Percentiles rank a stretch among this genome's conserved stretches.
Conservation (phyloP, 2,113 vertebrate genomes). For the Pipa parva region DNA sequence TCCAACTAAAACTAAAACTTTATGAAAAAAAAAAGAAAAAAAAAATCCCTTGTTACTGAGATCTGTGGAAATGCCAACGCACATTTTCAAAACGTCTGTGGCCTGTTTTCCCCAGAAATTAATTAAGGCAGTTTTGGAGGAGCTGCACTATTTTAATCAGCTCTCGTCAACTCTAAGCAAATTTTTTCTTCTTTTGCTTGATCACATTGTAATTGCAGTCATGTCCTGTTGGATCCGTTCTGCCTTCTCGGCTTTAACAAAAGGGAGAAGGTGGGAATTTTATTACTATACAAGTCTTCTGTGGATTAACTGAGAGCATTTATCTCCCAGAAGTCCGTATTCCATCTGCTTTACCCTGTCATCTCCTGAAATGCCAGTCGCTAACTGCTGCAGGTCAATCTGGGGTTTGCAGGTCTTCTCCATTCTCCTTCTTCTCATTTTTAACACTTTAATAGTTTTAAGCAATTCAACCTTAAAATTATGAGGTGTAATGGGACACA, state of each 20-base stretch:
- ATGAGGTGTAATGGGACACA: too few relatives aligned
- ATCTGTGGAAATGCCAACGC: not conserved
- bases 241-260: not conserved
- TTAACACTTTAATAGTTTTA: too few relatives aligned
- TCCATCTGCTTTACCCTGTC: not conserved
- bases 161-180: slow-evolving; percentile 18
- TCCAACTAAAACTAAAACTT: slow-evolving; percentile 8
- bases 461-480: too few relatives aligned
- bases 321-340: not conserved
- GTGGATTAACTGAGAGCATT: slow-evolving; percentile 18
- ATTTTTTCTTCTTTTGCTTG: slow-evolving; percentile 12
- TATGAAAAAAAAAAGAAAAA: not conserved
- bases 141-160: slow-evolving; percentile 27
- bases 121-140: slow-evolving; percentile 27
- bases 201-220: slow-evolving; percentile 34
- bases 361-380: too few relatives aligned
- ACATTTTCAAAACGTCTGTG: not conserved
- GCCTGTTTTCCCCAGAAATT: slow-evolving; percentile 34
- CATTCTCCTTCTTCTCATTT: too few relatives aligned
- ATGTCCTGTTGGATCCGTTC: slow-evolving; percentile 20
- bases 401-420: too few relatives aligned
- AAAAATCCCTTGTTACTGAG: not conserved
- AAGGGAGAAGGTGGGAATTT: slow-evolving; percentile 13
- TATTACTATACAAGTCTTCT: slow-evolving; percentile 19
- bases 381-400: not conserved